These are phyloP conservation scores for Tragulus kanchil DNA, from an alignment of 2,113 vertebrate species.

Conservation along the genomic window DNA sequence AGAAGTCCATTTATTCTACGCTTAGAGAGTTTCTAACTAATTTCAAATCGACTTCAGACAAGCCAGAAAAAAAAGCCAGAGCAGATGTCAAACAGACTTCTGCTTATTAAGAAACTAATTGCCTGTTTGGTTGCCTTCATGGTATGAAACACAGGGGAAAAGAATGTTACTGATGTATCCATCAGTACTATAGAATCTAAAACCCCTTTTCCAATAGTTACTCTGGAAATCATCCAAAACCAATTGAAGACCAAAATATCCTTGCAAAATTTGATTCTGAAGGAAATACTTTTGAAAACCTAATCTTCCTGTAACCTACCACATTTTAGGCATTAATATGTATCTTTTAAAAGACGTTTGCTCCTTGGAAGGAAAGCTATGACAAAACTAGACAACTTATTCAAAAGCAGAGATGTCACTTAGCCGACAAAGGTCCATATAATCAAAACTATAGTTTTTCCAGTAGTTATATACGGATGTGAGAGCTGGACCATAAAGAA, in stretches of 20 bases:
- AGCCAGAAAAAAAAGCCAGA: background rate
- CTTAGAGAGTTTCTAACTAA: conserved; percentile 10
- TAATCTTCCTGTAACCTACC: background rate
- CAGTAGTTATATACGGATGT: background rate
- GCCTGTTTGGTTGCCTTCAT: background rate
- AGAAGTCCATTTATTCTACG: background rate
- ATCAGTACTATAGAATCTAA: background rate
- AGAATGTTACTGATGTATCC: background rate
- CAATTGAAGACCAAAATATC: conserved; percentile 1
- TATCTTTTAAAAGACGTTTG: background rate
- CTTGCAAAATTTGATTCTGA: conserved; percentile 12
- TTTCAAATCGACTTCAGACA: conserved; percentile 6
- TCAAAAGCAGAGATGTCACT: background rate
- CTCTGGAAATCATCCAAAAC: conserved; percentile 50
- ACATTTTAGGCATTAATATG: background rate
- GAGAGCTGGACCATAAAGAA: background rate
- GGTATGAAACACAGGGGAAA: background rate
- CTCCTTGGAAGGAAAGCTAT: background rate
- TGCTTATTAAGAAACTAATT: background rate
- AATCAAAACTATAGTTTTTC: background rate
- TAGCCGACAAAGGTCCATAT: background rate
- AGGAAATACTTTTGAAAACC: background rate
- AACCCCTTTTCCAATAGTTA: conserved; percentile 31
- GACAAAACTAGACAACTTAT: background rate
- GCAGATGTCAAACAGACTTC: background rate